Evolutionary conservation across 2,888 invertebrate species (phyloP).

Genomic region (Gerris lacustris): DNA sequence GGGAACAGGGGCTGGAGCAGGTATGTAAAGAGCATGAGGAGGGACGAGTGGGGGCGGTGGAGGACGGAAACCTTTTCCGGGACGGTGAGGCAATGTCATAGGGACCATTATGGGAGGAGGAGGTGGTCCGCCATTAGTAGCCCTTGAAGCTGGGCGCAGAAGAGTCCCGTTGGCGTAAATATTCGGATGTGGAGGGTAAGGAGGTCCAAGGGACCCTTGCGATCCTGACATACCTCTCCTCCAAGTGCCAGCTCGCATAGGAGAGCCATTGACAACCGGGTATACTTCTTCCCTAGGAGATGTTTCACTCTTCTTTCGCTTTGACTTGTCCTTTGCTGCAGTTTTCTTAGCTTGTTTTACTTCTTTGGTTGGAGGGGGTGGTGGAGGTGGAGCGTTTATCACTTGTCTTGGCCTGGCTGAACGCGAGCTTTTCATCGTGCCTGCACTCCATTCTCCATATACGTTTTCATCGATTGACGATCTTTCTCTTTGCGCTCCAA

Average conservation of each 20-base stretch:
- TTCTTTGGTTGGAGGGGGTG: conserved; percentile 57
- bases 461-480: conserved; percentile 53
- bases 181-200: conserved; percentile 25
- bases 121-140: conserved; percentile 41
- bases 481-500: conserved; percentile 46
- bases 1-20: conserved; percentile 35
- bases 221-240: conserved; percentile 27
- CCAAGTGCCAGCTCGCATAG: conserved; percentile 27
- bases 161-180: conserved; percentile 20
- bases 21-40: conserved; percentile 32
- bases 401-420: conserved; percentile 61
- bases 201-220: conserved; percentile 30
- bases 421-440: conserved; percentile 42
- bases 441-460: conserved; percentile 55
- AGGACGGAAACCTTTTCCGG: conserved; percentile 28
- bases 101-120: conserved; percentile 36
- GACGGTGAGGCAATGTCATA: conserved; percentile 32
- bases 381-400: conserved; percentile 62
- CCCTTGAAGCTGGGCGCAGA: conserved; percentile 32
- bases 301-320: conserved; percentile 46
- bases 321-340: conserved; percentile 38
- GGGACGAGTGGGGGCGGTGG: conserved; percentile 33
- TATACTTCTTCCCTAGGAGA: conserved; percentile 49
- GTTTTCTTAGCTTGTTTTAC: conserved; percentile 44
- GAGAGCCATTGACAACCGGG: conserved; percentile 39